Evolutionary conservation across 2,113 vertebrate genomes (phyloP).

Genomic region (Hydropotes inermis): DNA sequence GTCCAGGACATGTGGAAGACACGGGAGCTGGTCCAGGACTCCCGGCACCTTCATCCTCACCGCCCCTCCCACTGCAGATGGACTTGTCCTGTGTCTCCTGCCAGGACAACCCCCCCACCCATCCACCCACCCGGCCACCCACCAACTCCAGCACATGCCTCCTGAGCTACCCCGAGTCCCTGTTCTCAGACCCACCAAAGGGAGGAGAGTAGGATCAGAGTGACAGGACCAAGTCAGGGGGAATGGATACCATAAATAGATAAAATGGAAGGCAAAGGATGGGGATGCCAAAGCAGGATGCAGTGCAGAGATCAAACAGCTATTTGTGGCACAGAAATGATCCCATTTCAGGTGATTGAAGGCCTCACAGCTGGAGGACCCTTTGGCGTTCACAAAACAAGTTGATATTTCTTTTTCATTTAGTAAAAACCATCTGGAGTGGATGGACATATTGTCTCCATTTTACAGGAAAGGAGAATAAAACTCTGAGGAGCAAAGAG

Average conservation of each 20-base stretch:
- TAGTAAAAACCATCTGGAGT: background rate
- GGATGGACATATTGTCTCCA: no score
- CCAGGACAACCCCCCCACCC: background rate
- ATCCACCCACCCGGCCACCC: background rate
- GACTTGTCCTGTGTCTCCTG: background rate
- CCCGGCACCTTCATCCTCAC: accelerated
- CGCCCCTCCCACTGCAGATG: background rate
- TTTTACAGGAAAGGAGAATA: background rate
- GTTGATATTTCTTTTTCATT: background rate
- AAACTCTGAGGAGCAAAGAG: background rate
- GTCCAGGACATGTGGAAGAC: accelerated
- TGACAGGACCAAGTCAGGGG: background rate
- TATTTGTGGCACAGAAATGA: background rate
- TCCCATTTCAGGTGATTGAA: background rate
- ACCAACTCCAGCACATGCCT: accelerated
- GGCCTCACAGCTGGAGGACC: accelerated
- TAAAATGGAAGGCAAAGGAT: accelerated
- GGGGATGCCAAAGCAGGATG: background rate
- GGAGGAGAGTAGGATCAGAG: background rate
- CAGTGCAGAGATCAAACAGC: accelerated
- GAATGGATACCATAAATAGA: accelerated
- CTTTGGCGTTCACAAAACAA: accelerated
- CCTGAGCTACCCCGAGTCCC: background rate
- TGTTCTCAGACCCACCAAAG: background rate
- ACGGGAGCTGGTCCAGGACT: no score